Conservation (phyloP, 92 coral and sea anemone species). For the Parazoanthus atlanticus region DNA sequence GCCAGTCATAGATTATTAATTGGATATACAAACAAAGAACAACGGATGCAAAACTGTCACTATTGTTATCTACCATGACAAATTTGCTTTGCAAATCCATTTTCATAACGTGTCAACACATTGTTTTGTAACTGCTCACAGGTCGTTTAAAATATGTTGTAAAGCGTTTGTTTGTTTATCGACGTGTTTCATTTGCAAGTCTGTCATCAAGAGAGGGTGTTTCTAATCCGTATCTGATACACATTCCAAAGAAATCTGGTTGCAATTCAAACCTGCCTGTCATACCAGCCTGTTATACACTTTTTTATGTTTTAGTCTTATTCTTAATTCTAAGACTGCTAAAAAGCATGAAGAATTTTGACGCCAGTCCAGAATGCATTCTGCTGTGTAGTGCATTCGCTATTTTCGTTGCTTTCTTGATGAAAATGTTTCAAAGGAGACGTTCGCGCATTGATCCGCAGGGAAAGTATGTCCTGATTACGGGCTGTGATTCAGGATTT, state of each 20-base stretch:
- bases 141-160: too few species aligned
- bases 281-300: background rate
- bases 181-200: background rate
- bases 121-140: too few species aligned
- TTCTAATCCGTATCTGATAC: background rate
- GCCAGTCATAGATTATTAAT: background rate
- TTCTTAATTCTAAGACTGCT: too few species aligned
- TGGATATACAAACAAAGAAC: background rate
- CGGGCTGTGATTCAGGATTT: conserved; percentile 68
- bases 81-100: background rate
- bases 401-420: background rate
- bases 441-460: background rate
- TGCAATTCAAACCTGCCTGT: background rate
- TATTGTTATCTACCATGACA: background rate
- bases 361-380: background rate
- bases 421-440: background rate
- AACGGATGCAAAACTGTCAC: background rate
- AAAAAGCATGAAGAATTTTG: too few species aligned
- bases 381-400: background rate
- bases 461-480: conserved; percentile 40
- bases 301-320: too few species aligned
- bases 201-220: background rate
- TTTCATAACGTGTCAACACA: too few species aligned
- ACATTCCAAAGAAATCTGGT: background rate
- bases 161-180: background rate